Base-by-base conservation (phyloP, 2,113 vertebrate genomes). In the Sisor rabdophorus region DNA sequence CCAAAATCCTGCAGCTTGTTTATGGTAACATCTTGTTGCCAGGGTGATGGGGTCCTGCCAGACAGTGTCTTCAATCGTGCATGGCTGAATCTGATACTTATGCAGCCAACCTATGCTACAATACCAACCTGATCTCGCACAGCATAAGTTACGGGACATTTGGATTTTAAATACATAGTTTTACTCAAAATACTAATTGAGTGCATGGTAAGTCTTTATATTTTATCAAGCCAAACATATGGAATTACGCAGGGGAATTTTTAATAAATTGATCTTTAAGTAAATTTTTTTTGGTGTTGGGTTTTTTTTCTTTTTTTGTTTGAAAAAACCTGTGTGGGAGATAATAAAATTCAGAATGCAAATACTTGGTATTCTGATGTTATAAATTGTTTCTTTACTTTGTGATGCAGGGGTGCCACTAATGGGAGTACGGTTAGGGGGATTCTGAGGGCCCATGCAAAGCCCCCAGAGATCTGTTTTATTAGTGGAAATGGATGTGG, bases 1-100 rank as follows among this genome's bases (percentile, higher is more conserved):
- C 89, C 88, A 90, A 85, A 16, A 54, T 90, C 89, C 88, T 88
- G 90, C 84, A 88, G 89, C 86, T 89, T 91, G 88, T 89, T 91
- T 89, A 87, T 79, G 79, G 83, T 89, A 88, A 90, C 84, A 87
- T 89, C 84, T 87, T 81, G 87, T 84, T 90, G 87, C 84, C 84
- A 82, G 84, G 84, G 85, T 79, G 83, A 79, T 78, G 22, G 83
- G 86, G 84, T 88, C 85, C 85, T 87, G 84, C 85, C 87, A 85
- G 79, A 83, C 70, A 87, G 83, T 19, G 78, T 90, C 90, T 90
- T 90, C 86, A 89, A 92, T 89, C 89, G 86, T 85, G 83, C 85
- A 71, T 77, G 83, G 80, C 79, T 86, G 87, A 82, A 63, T 67
- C 82, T 79, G 79, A 79, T 82, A 82, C 68, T 77, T 71, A 61